These are phyloP conservation scores for Ceyx erithaca DNA, from an alignment of 2,797 vertebrate species.

Conservation along the genomic window DNA sequence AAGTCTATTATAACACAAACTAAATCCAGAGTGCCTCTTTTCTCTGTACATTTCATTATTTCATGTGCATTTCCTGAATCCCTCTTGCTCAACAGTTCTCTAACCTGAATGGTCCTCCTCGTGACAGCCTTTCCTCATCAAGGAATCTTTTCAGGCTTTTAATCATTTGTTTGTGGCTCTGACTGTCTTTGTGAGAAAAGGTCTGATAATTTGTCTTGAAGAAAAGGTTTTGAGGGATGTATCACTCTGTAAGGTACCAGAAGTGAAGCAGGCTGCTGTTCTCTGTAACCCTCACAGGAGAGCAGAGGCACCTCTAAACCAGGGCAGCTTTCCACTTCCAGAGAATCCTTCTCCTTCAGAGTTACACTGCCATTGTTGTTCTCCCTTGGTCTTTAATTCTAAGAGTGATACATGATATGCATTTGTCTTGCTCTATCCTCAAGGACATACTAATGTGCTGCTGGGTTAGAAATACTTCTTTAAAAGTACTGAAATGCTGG, in stretches of 20 bases:
- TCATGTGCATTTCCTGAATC: not conserved
- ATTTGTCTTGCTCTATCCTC: constrained; percentile 48
- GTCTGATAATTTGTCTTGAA: not conserved
- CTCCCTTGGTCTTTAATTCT: not conserved
- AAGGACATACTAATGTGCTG: constrained; percentile 51
- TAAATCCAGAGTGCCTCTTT: not conserved
- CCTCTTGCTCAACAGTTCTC: not conserved
- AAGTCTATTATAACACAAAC: not conserved
- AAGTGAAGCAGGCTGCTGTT: not conserved
- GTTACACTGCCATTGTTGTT: not conserved
- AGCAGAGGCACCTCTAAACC: not conserved
- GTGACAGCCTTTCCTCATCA: not conserved
- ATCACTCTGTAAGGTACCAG: not conserved
- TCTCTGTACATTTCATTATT: not conserved
- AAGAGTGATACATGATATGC: not conserved
- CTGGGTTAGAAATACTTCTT: constrained; percentile 46
- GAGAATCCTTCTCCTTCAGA: not conserved
- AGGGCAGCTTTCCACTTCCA: not conserved
- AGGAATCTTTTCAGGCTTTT: not conserved
- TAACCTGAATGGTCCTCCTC: not conserved
- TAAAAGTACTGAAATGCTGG: constrained; percentile 31
- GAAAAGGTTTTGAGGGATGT: not conserved
- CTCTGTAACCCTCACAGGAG: not conserved
- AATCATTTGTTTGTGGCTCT: not conserved
- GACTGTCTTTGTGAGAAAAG: not conserved